Evolutionary conservation across 2,797 vertebrate genomes (phyloP).

Genomic region (Gallirallus australis): DNA sequence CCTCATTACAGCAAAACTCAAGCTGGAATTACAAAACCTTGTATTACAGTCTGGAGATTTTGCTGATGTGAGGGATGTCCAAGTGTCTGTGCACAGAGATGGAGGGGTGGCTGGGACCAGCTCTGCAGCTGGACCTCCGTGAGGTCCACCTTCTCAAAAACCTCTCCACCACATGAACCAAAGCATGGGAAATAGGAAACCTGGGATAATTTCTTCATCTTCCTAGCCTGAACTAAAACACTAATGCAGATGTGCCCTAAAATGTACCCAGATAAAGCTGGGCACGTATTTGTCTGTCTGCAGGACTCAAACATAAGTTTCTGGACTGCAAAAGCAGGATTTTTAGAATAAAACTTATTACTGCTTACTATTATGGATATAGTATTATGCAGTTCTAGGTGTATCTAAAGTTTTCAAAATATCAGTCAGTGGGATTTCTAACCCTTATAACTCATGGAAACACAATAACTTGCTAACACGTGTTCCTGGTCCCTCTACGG

Average conservation of each 20-base stretch:
- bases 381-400: not conserved
- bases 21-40: not conserved
- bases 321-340: not conserved
- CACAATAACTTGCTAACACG: not conserved
- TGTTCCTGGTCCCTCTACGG: not conserved
- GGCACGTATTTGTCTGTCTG: not conserved
- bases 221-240: not conserved
- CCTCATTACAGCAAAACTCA: not conserved
- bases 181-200: not conserved
- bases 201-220: not conserved
- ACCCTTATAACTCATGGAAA: not conserved
- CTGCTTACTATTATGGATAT: not conserved
- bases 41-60: not conserved
- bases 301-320: not conserved
- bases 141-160: not conserved
- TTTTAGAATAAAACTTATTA: not conserved
- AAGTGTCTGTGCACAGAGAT: not conserved
- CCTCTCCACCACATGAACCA: not conserved
- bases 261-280: not conserved
- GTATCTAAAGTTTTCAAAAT: not conserved
- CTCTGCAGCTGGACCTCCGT: not conserved
- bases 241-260: not conserved
- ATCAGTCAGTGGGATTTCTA: not conserved
- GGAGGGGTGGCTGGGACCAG: not conserved
- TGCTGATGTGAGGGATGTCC: not conserved